Conservation (phyloP, 2,888 invertebrate species). For the Eubasilissa splendida region DNA sequence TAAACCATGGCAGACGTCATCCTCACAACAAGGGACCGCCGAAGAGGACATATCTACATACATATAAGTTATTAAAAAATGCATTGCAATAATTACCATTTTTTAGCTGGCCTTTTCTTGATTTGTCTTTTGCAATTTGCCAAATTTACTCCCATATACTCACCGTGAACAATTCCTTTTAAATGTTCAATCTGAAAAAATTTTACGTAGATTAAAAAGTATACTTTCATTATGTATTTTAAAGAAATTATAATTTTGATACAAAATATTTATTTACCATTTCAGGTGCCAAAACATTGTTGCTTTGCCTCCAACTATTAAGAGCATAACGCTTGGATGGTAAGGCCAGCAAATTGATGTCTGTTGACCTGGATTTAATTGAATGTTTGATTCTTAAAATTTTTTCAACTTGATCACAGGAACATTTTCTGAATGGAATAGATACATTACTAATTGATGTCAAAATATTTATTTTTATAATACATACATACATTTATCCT, state of each 20-base stretch:
- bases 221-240: not conserved
- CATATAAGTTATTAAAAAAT: too few species aligned
- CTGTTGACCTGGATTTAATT: slow-evolving; percentile 36
- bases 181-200: slow-evolving; percentile 44
- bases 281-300: slow-evolving; percentile 43
- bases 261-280: slow-evolving; percentile 38
- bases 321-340: slow-evolving; percentile 47
- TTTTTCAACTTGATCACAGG: slow-evolving; percentile 31
- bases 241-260: not conserved
- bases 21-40: too few species aligned
- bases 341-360: slow-evolving; percentile 42
- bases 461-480: not conserved
- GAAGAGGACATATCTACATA: too few species aligned
- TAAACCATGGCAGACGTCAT: too few species aligned
- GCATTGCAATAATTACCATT: not conserved
- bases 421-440: slow-evolving; percentile 26
- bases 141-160: slow-evolving; percentile 42
- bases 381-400: slow-evolving; percentile 46
- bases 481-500: not conserved
- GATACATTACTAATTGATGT: not conserved
- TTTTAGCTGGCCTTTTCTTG: slow-evolving; percentile 1
- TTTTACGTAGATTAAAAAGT: not conserved
- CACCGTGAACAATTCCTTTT: slow-evolving; percentile 45
- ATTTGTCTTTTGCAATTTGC: slow-evolving; percentile 22
- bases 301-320: slow-evolving; percentile 43